Evolutionary conservation across 2,113 vertebrate genomes (phyloP).

Genomic region (Chaetodon trifascialis): DNA sequence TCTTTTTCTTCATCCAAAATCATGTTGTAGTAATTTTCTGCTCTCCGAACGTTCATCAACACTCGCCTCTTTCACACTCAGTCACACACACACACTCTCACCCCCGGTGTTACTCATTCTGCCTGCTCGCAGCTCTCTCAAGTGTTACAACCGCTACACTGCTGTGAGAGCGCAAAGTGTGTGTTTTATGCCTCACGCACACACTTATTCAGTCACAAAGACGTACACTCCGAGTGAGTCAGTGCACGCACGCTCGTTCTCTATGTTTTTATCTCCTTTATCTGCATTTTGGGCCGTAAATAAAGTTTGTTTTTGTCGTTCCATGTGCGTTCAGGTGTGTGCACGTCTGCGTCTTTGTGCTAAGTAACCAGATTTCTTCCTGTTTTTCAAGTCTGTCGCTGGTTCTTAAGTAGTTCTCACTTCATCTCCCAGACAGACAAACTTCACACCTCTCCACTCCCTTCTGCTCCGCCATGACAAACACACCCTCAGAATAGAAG

Average conservation of each 20-base stretch:
- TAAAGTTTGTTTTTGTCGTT: conserved; percentile 26
- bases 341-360: conserved; percentile 1
- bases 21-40: not conserved
- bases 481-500: conserved; percentile 69
- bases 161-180: conserved; percentile 26
- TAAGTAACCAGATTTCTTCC: not conserved
- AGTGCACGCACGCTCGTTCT: not conserved
- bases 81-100: conserved; percentile 17
- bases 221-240: not conserved
- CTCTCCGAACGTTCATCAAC: conserved; percentile 15
- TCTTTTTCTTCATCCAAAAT: not conserved
- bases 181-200: not conserved
- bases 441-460: conserved; percentile 57
- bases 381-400: conserved; percentile 48
- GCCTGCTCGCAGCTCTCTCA: conserved; percentile 65
- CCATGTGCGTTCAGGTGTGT: not conserved
- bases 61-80: conserved; percentile 22
- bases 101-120: conserved; percentile 68
- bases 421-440: conserved; percentile 58
- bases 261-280: not conserved
- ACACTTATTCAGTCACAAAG: not conserved
- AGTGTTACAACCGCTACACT: conserved; percentile 76
- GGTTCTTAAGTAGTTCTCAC: conserved; percentile 69
- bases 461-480: conserved; percentile 34
- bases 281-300: not conserved